Conservation (phyloP, 2,888 invertebrate genomes). For the Epinotia bilunana region DNA sequence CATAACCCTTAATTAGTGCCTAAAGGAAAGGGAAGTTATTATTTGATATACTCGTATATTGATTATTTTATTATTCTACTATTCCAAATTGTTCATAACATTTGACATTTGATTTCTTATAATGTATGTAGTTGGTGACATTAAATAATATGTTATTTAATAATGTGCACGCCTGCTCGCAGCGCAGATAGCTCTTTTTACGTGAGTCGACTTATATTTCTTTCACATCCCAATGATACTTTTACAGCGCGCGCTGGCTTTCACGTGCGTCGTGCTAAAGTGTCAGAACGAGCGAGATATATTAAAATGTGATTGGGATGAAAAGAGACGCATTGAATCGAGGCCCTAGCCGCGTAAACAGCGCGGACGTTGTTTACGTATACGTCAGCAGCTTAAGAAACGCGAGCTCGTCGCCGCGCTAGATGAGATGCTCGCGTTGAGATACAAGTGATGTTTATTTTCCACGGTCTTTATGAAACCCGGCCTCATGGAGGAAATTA, state of each 20-base stretch:
- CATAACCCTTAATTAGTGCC: too few species aligned
- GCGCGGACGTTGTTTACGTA: constrained; percentile 65
- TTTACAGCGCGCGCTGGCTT: neutral
- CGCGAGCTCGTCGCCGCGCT: constrained; percentile 67
- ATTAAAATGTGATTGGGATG: neutral
- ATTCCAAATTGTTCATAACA: too few species aligned
- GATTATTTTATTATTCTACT: too few species aligned
- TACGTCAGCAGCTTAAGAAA: constrained; percentile 74
- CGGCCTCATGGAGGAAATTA: constrained; percentile 67
- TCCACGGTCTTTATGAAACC: constrained; percentile 72
- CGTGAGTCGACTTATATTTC: too few species aligned
- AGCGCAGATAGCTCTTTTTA: too few species aligned
- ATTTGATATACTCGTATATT: too few species aligned
- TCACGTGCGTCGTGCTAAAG: neutral
- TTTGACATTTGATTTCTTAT: too few species aligned
- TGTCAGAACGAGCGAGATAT: neutral
- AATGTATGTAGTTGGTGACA: too few species aligned
- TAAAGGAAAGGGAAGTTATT: too few species aligned
- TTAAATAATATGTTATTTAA: too few species aligned
- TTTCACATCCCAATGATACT: neutral
- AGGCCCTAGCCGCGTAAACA: constrained; percentile 67
- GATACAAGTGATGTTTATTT: constrained; percentile 78
- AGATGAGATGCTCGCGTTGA: constrained; percentile 78
- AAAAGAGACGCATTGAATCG: constrained; percentile 1
- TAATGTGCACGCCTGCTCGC: too few species aligned